Evolutionary conservation across 2,113 vertebrate species (phyloP).

Genomic region (Sylvietta virens): DNA sequence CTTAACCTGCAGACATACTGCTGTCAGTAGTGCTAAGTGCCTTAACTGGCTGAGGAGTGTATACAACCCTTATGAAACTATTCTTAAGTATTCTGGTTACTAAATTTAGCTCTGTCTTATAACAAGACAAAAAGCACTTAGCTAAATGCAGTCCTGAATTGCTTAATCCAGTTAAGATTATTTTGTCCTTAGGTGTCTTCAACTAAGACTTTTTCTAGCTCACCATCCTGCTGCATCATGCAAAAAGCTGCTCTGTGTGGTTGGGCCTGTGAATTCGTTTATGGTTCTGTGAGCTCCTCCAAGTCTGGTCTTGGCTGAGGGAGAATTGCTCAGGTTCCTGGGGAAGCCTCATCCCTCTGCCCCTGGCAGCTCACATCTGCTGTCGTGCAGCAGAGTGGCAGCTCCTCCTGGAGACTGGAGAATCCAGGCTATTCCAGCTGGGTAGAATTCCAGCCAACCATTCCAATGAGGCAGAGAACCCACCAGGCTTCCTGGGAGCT

Average conservation of each 20-base stretch:
- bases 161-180: slow-evolving; percentile 64
- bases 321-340: accelerated
- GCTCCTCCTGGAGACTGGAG: neutral
- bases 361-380: neutral
- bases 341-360: neutral
- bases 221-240: slow-evolving; percentile 50
- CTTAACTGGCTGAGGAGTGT: slow-evolving; percentile 42
- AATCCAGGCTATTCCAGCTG: neutral
- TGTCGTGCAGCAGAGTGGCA: accelerated
- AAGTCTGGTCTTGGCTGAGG: neutral
- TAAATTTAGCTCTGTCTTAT: slow-evolving; percentile 54
- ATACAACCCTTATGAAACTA: slow-evolving; percentile 56
- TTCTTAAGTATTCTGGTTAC: slow-evolving; percentile 52
- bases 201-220: slow-evolving; percentile 19
- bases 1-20: slow-evolving; percentile 33
- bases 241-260: neutral
- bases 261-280: neutral
- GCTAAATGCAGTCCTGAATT: slow-evolving; percentile 42
- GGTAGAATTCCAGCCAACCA: neutral
- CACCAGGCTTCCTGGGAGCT: neutral
- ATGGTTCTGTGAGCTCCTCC: neutral
- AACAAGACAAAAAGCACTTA: slow-evolving; percentile 61
- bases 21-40: slow-evolving; percentile 47
- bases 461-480: neutral
- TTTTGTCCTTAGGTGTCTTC: slow-evolving; percentile 58